phyloP scores from a whole-genome alignment of 2,113 vertebrate species.

The Scytalopus superciliaris region DNA sequence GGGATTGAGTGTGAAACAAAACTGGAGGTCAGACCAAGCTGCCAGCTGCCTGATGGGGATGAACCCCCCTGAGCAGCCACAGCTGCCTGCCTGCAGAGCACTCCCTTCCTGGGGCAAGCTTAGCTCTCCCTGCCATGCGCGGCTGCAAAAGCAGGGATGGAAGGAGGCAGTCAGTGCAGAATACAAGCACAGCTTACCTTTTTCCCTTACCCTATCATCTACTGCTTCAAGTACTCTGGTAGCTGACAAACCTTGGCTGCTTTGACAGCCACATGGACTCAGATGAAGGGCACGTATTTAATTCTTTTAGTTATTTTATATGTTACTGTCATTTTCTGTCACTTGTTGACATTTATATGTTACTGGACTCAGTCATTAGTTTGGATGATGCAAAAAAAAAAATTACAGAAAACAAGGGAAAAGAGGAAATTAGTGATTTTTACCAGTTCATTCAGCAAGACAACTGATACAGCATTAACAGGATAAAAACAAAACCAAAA shows the following conservation, averaged over 20 bases:
- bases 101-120: neutral
- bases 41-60: neutral
- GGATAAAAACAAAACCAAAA: neutral
- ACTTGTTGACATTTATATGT: neutral
- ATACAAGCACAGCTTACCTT: neutral
- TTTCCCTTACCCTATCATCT: neutral
- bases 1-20: neutral
- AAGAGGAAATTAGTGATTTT: neutral
- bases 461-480: neutral
- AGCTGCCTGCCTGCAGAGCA: rapidly evolving
- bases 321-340: neutral
- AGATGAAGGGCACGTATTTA: neutral
- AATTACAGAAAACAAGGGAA: neutral
- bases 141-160: rapidly evolving
- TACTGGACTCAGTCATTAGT: neutral
- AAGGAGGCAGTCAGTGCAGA: neutral
- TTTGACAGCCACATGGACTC: neutral
- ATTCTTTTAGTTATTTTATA: neutral
- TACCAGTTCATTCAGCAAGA: neutral
- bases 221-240: neutral
- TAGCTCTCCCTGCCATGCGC: neutral
- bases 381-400: neutral
- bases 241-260: neutral
- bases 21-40: rapidly evolving
- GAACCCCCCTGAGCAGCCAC: neutral